Evolutionary conservation across 2,113 vertebrate species (phyloP), one percentile per base, ranked within the genome.

Genomic region (Perognathus longimembris): DNA sequence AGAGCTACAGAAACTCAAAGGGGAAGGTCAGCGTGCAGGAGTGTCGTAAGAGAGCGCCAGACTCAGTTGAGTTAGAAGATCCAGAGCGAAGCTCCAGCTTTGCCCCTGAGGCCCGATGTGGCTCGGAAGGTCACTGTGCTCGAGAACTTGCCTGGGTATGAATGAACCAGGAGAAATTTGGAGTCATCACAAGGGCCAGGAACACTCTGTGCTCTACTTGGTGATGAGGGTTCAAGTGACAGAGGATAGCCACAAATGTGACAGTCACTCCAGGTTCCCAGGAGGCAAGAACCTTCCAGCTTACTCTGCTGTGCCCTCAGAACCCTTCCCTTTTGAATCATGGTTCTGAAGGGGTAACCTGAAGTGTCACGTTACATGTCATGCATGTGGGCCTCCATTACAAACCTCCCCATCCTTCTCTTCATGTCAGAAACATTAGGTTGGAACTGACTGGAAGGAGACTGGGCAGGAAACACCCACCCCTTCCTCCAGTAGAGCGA

Each of bases 11-110:
- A 28, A 89, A 82, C 78, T 3, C 71, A 28, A 59, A 42, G 70
- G 75, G 20, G n/a, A 54, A 22, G 0, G 0, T 38, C 36, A 40
- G 22, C 15, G 2, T 3, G 36, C 18, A 15, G 40, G 2, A 11
- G 24, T 38, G 28, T 59, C 17, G 4, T 34, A n/a, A 90, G 63
- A 83, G 30, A 64, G 28, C 3, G 6, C 26, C 64, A 40, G 36
- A 42, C 3, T 54, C 57, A 12, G 50, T 54, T 45, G 40, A 64
- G 45, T 34, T 50, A 34, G 67, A 42, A 74, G 80, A 24, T 42
- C 21, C 1, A 78, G 80, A 22, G 34, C 26, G 9, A 24, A 45
- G 42, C 28, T 28, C 24, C 74, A 36, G 42, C 59, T 92, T 70
- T 40, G 36, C 21, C 8, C 11, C 12, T 42, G 74, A 73, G 34